phyloP scores from a whole-genome alignment of 2,113 vertebrate species.

The Nannospalax galili region DNA sequence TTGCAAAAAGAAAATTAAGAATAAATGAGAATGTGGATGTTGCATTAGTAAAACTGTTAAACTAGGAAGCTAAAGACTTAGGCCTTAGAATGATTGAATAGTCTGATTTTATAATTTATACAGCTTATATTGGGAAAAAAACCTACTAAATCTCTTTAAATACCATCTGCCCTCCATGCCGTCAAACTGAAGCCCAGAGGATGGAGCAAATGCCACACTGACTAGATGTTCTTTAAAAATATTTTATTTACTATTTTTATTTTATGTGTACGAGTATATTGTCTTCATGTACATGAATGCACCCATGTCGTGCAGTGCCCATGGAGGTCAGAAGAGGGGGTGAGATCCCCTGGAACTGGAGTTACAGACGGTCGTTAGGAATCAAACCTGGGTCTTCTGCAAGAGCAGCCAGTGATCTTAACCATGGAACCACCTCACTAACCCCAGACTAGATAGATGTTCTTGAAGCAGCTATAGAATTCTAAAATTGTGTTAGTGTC shows the following conservation, averaged over 20 bases:
- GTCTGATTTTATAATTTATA: background rate
- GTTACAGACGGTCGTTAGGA: too few species aligned
- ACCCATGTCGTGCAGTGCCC: too few species aligned
- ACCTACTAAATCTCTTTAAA: background rate
- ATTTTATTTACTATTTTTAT: too few species aligned
- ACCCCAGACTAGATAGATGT: too few species aligned
- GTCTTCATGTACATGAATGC: too few species aligned
- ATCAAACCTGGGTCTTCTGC: too few species aligned
- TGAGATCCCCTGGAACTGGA: too few species aligned
- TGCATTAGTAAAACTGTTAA: background rate
- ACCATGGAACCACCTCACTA: too few species aligned
- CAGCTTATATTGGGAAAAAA: constrained; percentile 42
- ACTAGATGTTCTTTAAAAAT: background rate
- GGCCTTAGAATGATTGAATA: background rate
- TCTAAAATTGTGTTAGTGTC: background rate
- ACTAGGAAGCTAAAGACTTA: background rate
- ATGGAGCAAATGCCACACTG: background rate
- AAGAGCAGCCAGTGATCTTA: too few species aligned
- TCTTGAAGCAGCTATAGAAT: background rate
- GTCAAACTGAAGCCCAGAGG: constrained; percentile 14
- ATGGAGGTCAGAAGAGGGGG: too few species aligned
- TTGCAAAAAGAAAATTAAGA: background rate
- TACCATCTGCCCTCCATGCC: background rate
- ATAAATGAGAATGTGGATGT: background rate
- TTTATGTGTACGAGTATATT: too few species aligned